A percentile compares a stretch with the other conserved stretches of the same genome.
Evolutionary conservation across 2,888 invertebrate species (phyloP).

Genomic region (Corythucha ciliata): DNA sequence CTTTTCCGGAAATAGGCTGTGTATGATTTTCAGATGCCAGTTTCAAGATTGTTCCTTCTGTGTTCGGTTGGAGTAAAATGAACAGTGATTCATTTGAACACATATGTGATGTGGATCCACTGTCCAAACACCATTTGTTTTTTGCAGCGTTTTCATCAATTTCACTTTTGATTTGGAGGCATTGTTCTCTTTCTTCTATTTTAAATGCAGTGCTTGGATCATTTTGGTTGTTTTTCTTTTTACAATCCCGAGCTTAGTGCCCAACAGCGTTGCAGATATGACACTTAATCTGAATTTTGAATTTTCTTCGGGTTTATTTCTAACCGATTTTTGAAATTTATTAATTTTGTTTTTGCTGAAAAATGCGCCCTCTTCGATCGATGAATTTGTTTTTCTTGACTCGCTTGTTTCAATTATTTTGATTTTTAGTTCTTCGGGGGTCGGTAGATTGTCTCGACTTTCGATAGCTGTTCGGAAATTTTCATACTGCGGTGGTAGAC

Average conservation of each 20-base stretch:
- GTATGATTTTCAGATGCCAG: no score
- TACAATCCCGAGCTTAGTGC: no score
- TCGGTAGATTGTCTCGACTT: conserved; percentile 11
- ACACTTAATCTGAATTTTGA: no score
- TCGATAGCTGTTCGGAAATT: conserved; percentile 19
- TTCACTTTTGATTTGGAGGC: neutral
- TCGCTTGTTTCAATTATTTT: conserved; percentile 16
- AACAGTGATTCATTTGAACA: no score
- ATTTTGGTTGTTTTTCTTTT: no score
- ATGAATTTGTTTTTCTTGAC: conserved; percentile 4
- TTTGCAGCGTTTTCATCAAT: no score
- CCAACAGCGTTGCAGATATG: no score
- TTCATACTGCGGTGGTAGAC: conserved; percentile 14
- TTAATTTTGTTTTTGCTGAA: conserved; percentile 12
- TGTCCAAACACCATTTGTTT: no score
- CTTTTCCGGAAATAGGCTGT: conserved; percentile 13
- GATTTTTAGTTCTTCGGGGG: conserved; percentile 15
- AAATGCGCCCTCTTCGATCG: conserved; percentile 15
- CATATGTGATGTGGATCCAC: no score
- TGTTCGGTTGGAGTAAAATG: no score
- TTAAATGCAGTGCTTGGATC: neutral
- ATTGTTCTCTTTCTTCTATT: conserved; percentile 16
- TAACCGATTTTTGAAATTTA: neutral
- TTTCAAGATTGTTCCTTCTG: no score
- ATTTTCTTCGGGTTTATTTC: no score